Evolutionary conservation across 1,140 invertebrate species (phyloP).

Genomic region (Planococcus citri): DNA sequence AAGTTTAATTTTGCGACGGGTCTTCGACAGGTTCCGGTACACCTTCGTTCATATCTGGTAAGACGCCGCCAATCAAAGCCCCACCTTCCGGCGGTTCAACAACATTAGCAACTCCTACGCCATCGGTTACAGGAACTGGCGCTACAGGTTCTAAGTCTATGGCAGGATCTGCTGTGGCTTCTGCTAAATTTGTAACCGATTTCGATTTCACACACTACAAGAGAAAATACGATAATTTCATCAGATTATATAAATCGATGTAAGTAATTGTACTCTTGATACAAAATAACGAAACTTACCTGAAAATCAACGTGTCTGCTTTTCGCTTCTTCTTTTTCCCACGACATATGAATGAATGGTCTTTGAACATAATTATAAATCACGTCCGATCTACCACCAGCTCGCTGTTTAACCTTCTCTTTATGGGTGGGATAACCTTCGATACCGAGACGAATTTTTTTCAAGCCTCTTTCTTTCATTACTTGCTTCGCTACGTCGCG

Average conservation of each 20-base stretch:
- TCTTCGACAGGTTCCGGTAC: neutral
- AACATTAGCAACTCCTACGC: slow-evolving; percentile 28
- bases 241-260: too few relatives aligned
- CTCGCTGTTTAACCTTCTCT: slow-evolving; percentile 85
- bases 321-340: slow-evolving; percentile 99
- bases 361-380: slow-evolving; percentile 98
- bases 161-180: slow-evolving; percentile 77
- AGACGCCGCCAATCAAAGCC: neutral
- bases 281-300: slow-evolving; percentile 30
- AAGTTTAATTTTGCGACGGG: neutral
- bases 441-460: slow-evolving; percentile 97
- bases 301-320: slow-evolving; percentile 97
- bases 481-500: slow-evolving; percentile 97
- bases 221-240: slow-evolving; percentile 24
- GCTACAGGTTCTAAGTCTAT: slow-evolving; percentile 50
- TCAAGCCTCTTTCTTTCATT: slow-evolving; percentile 93
- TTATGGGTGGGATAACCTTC: slow-evolving; percentile 99
- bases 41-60: neutral
- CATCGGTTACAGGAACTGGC: slow-evolving; percentile 27
- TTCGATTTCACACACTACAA: slow-evolving; percentile 89
- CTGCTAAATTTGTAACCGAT: slow-evolving; percentile 82
- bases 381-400: slow-evolving; percentile 83
- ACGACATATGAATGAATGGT: slow-evolving; percentile 99
- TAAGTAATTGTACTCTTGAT: too few relatives aligned
- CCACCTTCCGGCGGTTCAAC: slow-evolving; percentile 29